These are phyloP conservation scores for Saimiri boliviensis DNA, from an alignment of 2,113 vertebrate species.

Conservation along the genomic window DNA sequence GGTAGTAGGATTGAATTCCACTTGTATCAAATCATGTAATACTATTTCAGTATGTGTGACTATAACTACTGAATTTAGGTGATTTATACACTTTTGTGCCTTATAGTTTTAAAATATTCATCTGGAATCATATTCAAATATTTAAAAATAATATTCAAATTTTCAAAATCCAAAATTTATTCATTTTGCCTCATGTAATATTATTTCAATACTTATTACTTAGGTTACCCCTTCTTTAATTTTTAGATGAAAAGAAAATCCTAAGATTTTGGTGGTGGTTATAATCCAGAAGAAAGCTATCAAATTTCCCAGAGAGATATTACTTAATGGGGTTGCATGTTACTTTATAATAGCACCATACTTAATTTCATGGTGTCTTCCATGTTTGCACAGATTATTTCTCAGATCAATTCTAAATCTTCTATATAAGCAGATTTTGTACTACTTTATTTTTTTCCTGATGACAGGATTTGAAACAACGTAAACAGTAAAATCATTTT, in stretches of 20 bases:
- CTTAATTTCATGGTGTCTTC: background rate
- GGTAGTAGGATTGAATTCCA: background rate
- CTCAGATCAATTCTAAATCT: background rate
- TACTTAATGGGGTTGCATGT: background rate
- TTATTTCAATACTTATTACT: background rate
- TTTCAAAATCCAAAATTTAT: background rate
- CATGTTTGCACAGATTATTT: background rate
- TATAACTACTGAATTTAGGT: background rate
- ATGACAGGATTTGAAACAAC: background rate
- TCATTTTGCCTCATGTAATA: background rate
- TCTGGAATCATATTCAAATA: background rate
- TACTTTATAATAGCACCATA: background rate
- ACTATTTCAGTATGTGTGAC: background rate
- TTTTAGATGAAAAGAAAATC: background rate
- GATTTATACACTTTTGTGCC: background rate
- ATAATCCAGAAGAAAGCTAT: background rate
- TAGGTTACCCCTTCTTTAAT: background rate
- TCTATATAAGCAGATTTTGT: background rate
- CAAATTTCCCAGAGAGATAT: background rate
- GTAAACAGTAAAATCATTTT: background rate
- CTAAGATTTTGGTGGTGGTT: background rate
- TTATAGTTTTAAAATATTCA: background rate
- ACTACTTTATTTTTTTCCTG: background rate
- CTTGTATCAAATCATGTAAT: background rate
- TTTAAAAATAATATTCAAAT: background rate